A percentile compares a stretch with the other conserved stretches of the same genome.
Conservation (phyloP, 92 coral and sea anemone genomes). For the Galaxea fascicularis region DNA sequence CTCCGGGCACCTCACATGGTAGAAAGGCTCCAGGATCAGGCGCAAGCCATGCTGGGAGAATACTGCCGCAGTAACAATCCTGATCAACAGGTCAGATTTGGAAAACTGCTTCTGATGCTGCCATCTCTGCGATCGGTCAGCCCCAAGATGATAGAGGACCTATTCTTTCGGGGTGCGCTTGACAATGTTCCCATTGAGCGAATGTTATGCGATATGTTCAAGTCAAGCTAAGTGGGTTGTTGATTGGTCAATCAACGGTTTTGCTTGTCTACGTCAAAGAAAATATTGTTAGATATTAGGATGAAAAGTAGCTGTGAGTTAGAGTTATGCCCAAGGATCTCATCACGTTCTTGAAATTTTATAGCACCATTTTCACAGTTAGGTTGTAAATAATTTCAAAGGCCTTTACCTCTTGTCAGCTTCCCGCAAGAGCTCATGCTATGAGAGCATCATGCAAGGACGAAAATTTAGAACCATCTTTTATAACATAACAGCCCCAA, state of each 20-base stretch:
- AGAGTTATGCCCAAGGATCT: no score
- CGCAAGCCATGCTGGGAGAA: slow-evolving; percentile 97
- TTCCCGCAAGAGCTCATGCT: no score
- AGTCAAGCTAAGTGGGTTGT: slow-evolving; percentile 55
- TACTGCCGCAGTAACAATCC: slow-evolving; percentile 90
- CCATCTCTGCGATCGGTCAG: slow-evolving; percentile 91
- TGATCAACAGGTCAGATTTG: slow-evolving; percentile 93
- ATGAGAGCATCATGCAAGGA: no score
- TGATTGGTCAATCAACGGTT: not conserved
- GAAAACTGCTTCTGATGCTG: slow-evolving; percentile 89
- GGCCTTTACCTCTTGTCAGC: no score
- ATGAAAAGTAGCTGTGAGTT: no score
- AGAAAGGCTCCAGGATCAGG: slow-evolving; percentile 96
- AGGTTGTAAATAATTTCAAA: no score
- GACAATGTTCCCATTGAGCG: slow-evolving; percentile 95
- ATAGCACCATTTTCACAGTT: no score
- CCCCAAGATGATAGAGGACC: slow-evolving; percentile 96
- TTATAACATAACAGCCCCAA: no score
- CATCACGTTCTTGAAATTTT: no score
- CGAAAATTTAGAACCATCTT: no score
- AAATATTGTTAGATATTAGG: no score
- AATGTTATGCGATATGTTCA: slow-evolving; percentile 99
- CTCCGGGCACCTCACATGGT: slow-evolving; percentile 96
- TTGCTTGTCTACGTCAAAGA: not conserved
- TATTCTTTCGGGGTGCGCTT: slow-evolving; percentile 93